Base-by-base conservation (phyloP, 2,888 invertebrate species). In the Drosophila falleni region DNA sequence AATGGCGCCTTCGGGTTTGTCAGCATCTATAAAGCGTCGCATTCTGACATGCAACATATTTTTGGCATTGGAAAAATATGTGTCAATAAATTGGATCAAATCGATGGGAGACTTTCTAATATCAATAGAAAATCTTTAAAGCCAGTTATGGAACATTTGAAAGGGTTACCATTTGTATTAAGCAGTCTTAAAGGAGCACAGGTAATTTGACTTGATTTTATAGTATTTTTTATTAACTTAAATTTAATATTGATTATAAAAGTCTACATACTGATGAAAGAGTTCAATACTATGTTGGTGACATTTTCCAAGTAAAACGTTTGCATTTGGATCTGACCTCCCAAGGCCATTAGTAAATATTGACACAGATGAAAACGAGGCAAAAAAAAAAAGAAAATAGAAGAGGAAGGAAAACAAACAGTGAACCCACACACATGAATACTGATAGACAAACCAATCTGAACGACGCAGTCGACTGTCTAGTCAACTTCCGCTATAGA, bases 401-500 rank as follows among this genome's bases (percentile, higher is more conserved):
- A 41, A 44, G 29, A 4, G n/a, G 31, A 39, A 41, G 11, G 33
- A 35, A 15, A 35, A 42, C 46, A 50, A 54, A 58, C 46, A 37
- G 35, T 19, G 39, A 53, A 37, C 42, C 42, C 44, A 58, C 15
- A 55, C 46, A 55, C 46, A 16, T 33, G 37, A 39, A 62, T 55
- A 31, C 42, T 33, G 44, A 54, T 50, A 69, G 70, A 64, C 67
- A 68, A 65, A 66, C 47, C 65, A 77, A 80, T 77, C 72, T 76
- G 58, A 54, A 61, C 60, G 56, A 65, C 49, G 67, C 89, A 79
- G 87, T 79, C 78, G 65, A 64, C 86, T 80, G 85, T 89, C 85
- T 89, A 82, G 86, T 80, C 85, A 62, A 89, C 83, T 88, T 86
- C 89, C 89, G 88, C 72, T 53, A 74, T 79, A 77, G 84, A 87